Percentiles rank a stretch among this genome's conserved stretches.
These are phyloP conservation scores for Stigmatopora argus DNA, from an alignment of 2,113 vertebrate genomes.

Conservation along the genomic window DNA sequence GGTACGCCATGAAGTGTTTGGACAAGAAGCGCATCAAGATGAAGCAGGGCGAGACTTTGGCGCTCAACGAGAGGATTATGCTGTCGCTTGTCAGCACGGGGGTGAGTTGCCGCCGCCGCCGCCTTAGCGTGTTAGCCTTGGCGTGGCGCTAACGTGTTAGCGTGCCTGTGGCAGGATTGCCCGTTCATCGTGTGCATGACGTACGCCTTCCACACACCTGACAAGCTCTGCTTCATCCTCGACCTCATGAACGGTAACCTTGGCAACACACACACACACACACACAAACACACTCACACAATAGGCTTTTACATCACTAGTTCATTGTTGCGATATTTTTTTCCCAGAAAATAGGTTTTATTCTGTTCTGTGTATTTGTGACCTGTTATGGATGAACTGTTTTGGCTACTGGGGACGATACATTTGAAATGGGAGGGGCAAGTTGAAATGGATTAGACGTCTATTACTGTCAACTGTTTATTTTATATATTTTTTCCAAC, in stretches of 20 bases:
- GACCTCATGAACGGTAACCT: slow-evolving; percentile 93
- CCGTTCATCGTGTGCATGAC: slow-evolving; percentile 99
- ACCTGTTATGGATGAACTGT: too few relatives aligned
- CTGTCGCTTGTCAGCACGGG: slow-evolving; percentile 96
- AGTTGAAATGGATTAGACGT: too few relatives aligned
- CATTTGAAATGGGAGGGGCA: too few relatives aligned
- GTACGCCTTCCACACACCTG: slow-evolving; percentile 96
- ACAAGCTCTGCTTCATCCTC: slow-evolving; percentile 97
- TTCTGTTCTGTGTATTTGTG: too few relatives aligned
- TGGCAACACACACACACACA: neutral
- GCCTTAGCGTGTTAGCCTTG: neutral
- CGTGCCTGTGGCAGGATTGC: slow-evolving; percentile 76
- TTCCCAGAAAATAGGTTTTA: too few relatives aligned
- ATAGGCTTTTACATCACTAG: too few relatives aligned
- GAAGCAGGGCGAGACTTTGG: slow-evolving; percentile 97
- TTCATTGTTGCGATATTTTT: too few relatives aligned
- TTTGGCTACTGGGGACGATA: too few relatives aligned
- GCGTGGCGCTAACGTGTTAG: neutral
- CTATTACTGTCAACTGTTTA: too few relatives aligned
- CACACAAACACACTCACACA: too few relatives aligned
- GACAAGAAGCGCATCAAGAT: slow-evolving; percentile 99
- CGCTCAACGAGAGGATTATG: slow-evolving; percentile 97
- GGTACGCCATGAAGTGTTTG: slow-evolving; percentile 99
- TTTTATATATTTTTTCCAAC: too few relatives aligned
- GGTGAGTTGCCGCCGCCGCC: slow-evolving; percentile 67